These are phyloP conservation scores for Copsychus sechellarum DNA, from an alignment of 2,113 vertebrate genomes.

Conservation along the genomic window DNA sequence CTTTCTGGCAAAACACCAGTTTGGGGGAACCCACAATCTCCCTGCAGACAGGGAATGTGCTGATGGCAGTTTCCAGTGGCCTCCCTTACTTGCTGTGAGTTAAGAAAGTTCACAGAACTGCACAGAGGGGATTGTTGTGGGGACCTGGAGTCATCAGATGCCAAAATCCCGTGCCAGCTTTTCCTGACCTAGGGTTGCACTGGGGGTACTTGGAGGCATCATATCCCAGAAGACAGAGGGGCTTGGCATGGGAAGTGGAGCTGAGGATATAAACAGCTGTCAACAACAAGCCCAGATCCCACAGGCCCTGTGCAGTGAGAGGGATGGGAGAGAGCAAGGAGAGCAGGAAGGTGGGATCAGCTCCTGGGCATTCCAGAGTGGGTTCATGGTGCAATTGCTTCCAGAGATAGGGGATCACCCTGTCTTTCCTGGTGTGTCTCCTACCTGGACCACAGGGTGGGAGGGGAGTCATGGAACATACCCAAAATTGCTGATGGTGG, in stretches of 20 bases:
- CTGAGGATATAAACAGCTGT: neutral
- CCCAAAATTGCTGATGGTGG: neutral
- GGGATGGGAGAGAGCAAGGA: neutral
- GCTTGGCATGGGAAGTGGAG: neutral
- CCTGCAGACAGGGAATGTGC: neutral
- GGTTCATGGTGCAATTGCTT: neutral
- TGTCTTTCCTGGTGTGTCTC: neutral
- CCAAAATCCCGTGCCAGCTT: neutral
- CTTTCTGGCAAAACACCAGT: neutral
- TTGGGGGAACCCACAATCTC: neutral
- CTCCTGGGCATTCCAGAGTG: neutral
- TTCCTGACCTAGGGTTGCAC: neutral
- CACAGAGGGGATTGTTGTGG: fast-evolving
- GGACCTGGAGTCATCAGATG: neutral
- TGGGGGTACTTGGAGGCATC: neutral
- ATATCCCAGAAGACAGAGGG: neutral
- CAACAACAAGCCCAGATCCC: neutral
- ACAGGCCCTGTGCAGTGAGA: fast-evolving
- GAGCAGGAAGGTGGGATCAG: neutral
- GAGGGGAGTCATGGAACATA: neutral
- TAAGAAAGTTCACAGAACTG: neutral
- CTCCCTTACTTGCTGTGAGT: neutral
- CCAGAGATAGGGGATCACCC: neutral
- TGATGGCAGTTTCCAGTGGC: neutral
- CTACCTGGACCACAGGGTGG: neutral